These are phyloP conservation scores for Phocoena phocoena DNA, from an alignment of 2,113 vertebrate species.

Conservation along the genomic window DNA sequence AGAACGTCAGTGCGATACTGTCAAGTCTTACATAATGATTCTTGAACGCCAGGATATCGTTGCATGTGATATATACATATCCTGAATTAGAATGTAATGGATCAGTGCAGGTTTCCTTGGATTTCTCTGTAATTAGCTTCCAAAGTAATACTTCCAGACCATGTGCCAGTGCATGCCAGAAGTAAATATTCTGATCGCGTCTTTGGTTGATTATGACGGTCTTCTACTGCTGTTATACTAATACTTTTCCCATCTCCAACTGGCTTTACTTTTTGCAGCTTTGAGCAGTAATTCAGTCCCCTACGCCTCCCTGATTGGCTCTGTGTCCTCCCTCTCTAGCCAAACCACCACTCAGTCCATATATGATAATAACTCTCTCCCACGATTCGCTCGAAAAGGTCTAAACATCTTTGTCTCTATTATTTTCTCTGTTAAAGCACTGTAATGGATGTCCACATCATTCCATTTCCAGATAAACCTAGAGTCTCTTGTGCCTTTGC, in stretches of 20 bases:
- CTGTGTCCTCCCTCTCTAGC: slow-evolving; percentile 92
- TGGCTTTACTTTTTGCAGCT: slow-evolving; percentile 92
- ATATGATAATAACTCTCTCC: slow-evolving; percentile 92
- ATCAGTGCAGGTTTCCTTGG: slow-evolving; percentile 34
- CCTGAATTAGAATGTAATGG: background rate
- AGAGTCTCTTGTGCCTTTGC: slow-evolving; percentile 79
- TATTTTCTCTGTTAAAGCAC: slow-evolving; percentile 89
- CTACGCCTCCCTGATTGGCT: slow-evolving; percentile 90
- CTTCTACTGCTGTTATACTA: slow-evolving; percentile 86
- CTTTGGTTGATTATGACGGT: slow-evolving; percentile 79
- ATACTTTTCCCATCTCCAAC: slow-evolving; percentile 89
- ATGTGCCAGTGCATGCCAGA: slow-evolving; percentile 82
- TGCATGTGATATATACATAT: background rate
- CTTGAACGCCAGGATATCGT: background rate
- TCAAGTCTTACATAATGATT: background rate
- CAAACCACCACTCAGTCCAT: slow-evolving; percentile 89
- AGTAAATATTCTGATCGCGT: slow-evolving; percentile 76
- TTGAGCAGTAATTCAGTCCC: slow-evolving; percentile 91
- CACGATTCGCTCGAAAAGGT: slow-evolving; percentile 90
- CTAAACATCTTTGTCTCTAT: slow-evolving; percentile 91
- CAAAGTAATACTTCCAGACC: slow-evolving; percentile 61
- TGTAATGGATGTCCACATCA: slow-evolving; percentile 86
- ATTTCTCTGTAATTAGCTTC: slow-evolving; percentile 59
- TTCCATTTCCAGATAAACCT: slow-evolving; percentile 82
- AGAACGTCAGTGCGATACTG: background rate